These are phyloP conservation scores for Dicycla oo DNA, from an alignment of 2,888 invertebrate species.

Conservation along the genomic window DNA sequence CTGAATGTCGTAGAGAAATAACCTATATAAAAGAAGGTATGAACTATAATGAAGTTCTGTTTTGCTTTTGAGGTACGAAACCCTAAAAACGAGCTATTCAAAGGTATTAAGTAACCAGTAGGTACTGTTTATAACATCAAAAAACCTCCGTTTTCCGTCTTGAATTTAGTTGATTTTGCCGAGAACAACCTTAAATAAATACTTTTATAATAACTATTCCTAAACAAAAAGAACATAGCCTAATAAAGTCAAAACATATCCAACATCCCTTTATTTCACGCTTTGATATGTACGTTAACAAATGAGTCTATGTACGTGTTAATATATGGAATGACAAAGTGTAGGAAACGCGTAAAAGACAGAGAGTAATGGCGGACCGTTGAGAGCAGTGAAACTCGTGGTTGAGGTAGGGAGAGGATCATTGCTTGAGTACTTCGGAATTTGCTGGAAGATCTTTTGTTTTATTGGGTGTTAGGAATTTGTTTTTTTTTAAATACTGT, in stretches of 20 bases:
- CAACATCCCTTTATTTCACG: constrained; percentile 54
- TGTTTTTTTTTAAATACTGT: neutral
- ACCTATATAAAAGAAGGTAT: neutral
- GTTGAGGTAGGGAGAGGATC: constrained; percentile 27
- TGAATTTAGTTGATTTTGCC: neutral
- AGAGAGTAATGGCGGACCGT: constrained; percentile 59
- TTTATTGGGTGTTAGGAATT: neutral
- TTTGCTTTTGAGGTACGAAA: too few relatives aligned
- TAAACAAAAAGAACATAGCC: neutral
- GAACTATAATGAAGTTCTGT: too few relatives aligned
- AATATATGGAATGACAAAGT: constrained; percentile 65
- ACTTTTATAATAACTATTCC: neutral
- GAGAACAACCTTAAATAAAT: neutral
- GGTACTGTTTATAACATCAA: too few relatives aligned
- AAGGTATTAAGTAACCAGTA: too few relatives aligned
- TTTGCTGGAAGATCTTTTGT: constrained; percentile 1
- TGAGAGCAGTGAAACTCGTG: constrained; percentile 42
- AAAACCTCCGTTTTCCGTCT: neutral
- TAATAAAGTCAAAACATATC: constrained; percentile 33
- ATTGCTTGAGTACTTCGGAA: constrained; percentile 14
- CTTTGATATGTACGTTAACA: constrained; percentile 60
- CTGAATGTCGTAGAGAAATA: neutral
- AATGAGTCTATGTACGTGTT: constrained; percentile 62
- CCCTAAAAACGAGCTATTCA: too few relatives aligned
- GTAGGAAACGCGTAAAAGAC: constrained; percentile 59